Percentiles rank a stretch among this genome's conserved stretches.
These are phyloP conservation scores for Trissolcus brochymenae DNA, from an alignment of 2,888 invertebrate genomes.

Conservation along the genomic window DNA sequence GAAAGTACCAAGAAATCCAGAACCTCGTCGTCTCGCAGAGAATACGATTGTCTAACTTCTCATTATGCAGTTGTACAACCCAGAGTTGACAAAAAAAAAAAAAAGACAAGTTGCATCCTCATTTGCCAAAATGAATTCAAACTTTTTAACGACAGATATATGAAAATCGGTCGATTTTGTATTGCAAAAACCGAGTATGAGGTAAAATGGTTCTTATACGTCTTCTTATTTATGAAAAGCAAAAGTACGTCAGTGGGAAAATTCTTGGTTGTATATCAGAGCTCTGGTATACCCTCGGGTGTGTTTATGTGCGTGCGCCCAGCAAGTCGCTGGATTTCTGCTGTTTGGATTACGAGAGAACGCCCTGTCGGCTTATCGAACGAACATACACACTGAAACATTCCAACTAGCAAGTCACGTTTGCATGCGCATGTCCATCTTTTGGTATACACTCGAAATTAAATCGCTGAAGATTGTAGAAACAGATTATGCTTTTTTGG, in stretches of 20 bases:
- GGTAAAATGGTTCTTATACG: constrained; percentile 36
- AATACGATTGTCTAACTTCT: neutral
- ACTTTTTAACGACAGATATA: neutral
- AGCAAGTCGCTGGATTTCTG: constrained; percentile 14
- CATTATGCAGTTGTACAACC: no score
- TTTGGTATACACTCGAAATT: constrained; percentile 29
- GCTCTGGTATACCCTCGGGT: constrained; percentile 32
- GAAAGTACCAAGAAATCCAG: constrained; percentile 1
- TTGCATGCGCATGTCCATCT: constrained; percentile 29
- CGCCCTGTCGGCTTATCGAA: constrained; percentile 50
- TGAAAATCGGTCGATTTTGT: neutral
- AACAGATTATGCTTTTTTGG: constrained; percentile 14
- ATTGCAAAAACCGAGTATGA: neutral
- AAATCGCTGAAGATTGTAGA: constrained; percentile 35
- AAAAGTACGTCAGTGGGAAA: constrained; percentile 35
- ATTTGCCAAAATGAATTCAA: neutral
- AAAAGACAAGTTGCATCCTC: neutral
- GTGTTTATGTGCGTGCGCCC: constrained; percentile 4
- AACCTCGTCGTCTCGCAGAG: neutral
- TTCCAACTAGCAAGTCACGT: constrained; percentile 39
- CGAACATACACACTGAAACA: constrained; percentile 26
- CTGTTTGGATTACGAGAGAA: constrained; percentile 47
- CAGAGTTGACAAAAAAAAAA: neutral
- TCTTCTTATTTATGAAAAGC: constrained; percentile 40
- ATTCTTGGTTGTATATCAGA: constrained; percentile 47